Evolutionary conservation across 1,140 invertebrate species (phyloP).

Genomic region (Theocolax elegans): DNA sequence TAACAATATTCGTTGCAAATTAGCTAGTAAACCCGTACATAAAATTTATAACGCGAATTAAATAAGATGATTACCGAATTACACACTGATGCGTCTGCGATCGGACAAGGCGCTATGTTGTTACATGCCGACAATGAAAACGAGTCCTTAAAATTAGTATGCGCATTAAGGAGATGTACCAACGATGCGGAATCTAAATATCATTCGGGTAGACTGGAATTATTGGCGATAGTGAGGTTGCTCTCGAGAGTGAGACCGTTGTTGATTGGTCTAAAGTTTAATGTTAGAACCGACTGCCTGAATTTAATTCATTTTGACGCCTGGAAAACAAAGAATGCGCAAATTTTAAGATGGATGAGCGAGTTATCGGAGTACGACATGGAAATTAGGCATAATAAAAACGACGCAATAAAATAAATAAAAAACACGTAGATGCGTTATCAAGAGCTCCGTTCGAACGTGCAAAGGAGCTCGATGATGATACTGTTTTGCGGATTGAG

Average conservation of each 20-base stretch:
- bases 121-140: slow-evolving; percentile 8
- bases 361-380: slow-evolving; percentile 3
- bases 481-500: too few species aligned
- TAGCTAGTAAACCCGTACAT: slow-evolving; percentile 24
- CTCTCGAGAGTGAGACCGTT: slow-evolving; percentile 26
- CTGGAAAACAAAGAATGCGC: slow-evolving; percentile 8
- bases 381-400: background rate
- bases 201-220: slow-evolving; percentile 45
- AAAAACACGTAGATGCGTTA: slow-evolving; percentile 13
- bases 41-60: slow-evolving; percentile 14
- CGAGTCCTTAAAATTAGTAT: background rate
- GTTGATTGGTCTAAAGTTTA: slow-evolving; percentile 37
- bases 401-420: too few species aligned
- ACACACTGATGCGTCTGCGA: slow-evolving; percentile 16
- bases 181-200: slow-evolving; percentile 45
- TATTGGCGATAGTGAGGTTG: slow-evolving; percentile 35
- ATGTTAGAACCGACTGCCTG: slow-evolving; percentile 25
- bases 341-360: slow-evolving; percentile 12
- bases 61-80: too few species aligned
- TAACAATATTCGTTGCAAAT: background rate
- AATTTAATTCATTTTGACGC: slow-evolving; percentile 7
- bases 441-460: background rate
- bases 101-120: slow-evolving; percentile 22
- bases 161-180: slow-evolving; percentile 20
- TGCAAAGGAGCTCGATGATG: too few species aligned